Base-by-base conservation (phyloP, 2,113 vertebrate species). In the Anguilla rostrata region DNA sequence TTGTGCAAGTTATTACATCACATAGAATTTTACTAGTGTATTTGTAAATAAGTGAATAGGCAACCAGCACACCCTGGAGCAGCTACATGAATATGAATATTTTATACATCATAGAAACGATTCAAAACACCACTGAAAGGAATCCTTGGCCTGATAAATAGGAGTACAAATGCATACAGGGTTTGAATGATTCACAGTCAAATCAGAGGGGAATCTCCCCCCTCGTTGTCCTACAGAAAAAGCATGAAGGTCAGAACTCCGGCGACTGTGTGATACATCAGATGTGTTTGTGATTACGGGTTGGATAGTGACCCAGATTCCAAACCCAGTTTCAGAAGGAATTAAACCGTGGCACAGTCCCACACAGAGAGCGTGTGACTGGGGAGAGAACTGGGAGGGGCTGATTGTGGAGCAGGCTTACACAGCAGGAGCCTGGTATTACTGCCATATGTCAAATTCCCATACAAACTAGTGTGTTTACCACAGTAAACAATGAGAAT, bases 231-330 rank as follows among this genome's bases (percentile, higher is more conserved):
- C 84, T 79, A 85, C 81, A 85, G 85, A 83, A 86, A 39, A 85
- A 66, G 63, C 83, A 82, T 83, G 84, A 84, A 86, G 53, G 88
- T 90, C 81, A 86, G 87, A 88, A 83, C 80, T 8, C 84, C 88
- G 87, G 86, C 34, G 85, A 88, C 84, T 87, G 84, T 87, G 88
- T 88, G 87, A 90, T 86, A 90, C 89, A 90, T 83, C 85, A 88
- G 88, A 46, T 85, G 40, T 82, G 78, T 82, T 86, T 90, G 60
- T 89, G 82, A 90, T 86, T 90, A 89, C 88, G 83, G 84, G 83
- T 84, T 49, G 60, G 81, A 53, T 53, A 53, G 78, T 84, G 89
- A 88, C 83, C 86, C 88, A 91, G 88, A 90, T 91, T 89, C 84
- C 57, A 88, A 86, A 89, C 86, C 86, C 87, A 89, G 89, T 88